These are phyloP conservation scores for Pseudopleuronectes americanus DNA, from an alignment of 2,797 vertebrate species.

Conservation along the genomic window DNA sequence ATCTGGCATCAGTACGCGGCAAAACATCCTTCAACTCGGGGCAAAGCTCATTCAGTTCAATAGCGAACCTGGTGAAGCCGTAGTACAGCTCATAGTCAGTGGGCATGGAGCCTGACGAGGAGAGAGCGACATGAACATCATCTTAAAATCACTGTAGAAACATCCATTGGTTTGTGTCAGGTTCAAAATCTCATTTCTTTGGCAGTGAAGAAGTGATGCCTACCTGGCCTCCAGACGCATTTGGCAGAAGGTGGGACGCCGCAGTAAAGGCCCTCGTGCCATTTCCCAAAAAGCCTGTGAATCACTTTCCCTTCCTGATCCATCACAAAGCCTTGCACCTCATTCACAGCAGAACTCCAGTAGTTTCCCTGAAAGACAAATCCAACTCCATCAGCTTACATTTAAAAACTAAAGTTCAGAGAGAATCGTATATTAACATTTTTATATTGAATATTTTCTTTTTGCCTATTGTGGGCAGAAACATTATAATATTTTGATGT, in stretches of 20 bases:
- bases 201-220: background rate
- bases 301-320: conserved; percentile 97
- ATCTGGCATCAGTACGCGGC: conserved; percentile 93
- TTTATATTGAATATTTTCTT: too few relatives aligned
- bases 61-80: conserved; percentile 97
- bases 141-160: background rate
- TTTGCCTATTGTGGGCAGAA: too few relatives aligned
- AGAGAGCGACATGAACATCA: conserved; percentile 3
- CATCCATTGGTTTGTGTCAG: background rate
- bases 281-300: conserved; percentile 97
- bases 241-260: conserved; percentile 96
- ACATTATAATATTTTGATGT: too few relatives aligned
- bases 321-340: conserved; percentile 96
- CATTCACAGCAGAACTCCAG: conserved; percentile 98
- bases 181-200: too few relatives aligned
- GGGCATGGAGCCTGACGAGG: conserved; percentile 93
- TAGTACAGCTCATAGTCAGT: conserved; percentile 98
- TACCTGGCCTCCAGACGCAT: conserved; percentile 98
- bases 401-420: too few relatives aligned
- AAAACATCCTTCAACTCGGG: conserved; percentile 94
- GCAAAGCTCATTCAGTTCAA: conserved; percentile 97
- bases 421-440: too few relatives aligned
- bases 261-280: conserved; percentile 97
- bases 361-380: conserved; percentile 90
- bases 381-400: background rate